phyloP scores from a whole-genome alignment of 2,113 vertebrate genomes.

The rabbit (Oryctolagus cuniculus) region DNA sequence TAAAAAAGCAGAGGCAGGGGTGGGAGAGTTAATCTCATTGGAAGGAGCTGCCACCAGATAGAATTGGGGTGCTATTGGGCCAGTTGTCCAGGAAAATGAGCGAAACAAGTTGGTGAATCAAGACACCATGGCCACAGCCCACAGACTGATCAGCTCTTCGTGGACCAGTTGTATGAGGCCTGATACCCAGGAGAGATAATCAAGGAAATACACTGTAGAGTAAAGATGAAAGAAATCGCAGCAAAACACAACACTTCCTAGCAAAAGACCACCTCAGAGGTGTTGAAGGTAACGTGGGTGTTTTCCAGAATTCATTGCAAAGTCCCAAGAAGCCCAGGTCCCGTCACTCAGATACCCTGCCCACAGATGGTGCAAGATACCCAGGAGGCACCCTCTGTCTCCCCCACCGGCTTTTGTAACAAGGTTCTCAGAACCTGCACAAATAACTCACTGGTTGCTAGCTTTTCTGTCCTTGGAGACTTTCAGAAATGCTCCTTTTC shows the following conservation, averaged over 20 bases:
- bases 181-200: background rate
- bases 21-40: background rate
- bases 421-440: constrained; percentile 53
- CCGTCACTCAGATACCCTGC: background rate
- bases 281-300: background rate
- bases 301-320: constrained; percentile 24
- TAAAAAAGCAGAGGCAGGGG: background rate
- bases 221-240: constrained; percentile 55
- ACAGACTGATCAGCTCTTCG: background rate
- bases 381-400: background rate
- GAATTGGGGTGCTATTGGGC: constrained; percentile 13
- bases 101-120: background rate
- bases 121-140: background rate
- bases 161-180: constrained; percentile 13
- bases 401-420: background rate
- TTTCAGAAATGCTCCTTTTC: background rate
- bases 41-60: background rate
- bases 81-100: constrained; percentile 23
- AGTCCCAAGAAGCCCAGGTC: background rate
- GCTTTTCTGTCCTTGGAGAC: constrained; percentile 46
- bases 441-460: constrained; percentile 34
- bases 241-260: background rate
- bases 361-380: background rate
- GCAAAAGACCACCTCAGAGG: background rate
- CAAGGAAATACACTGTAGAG: constrained; percentile 41